These are phyloP conservation scores for Drosophila subquinaria DNA, from an alignment of 2,888 invertebrate genomes.

Conservation along the genomic window DNA sequence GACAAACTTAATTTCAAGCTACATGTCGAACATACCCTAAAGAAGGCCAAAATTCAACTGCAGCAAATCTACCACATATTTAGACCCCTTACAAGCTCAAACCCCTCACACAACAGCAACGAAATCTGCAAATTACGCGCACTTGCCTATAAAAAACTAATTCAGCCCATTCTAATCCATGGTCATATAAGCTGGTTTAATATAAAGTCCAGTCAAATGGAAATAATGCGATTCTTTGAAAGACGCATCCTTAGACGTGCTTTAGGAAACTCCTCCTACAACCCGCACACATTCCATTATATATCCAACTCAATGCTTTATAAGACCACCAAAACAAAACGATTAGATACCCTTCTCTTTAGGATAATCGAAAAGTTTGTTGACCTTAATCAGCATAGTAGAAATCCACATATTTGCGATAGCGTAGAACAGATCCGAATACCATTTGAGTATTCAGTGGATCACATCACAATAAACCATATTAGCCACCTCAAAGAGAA, in stretches of 20 bases:
- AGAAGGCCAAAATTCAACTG: background rate
- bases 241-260: background rate
- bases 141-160: background rate
- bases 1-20: no score
- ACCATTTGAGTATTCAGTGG: background rate
- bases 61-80: conserved; percentile 1
- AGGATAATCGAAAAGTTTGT: conserved; percentile 7
- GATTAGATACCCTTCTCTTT: conserved; percentile 4
- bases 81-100: no score
- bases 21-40: background rate
- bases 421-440: background rate
- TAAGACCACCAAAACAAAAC: background rate
- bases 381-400: background rate
- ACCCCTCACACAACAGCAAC: background rate
- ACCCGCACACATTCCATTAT: background rate
- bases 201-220: background rate
- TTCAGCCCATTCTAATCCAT: conserved; percentile 6
- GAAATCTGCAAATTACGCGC: background rate
- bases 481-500: conserved; percentile 3
- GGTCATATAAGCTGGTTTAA: conserved; percentile 17
- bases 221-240: background rate
- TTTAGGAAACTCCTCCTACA: background rate
- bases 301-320: conserved; percentile 4
- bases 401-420: background rate
- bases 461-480: background rate